These are phyloP conservation scores for Stenolophus ochropezus DNA, from an alignment of 2,888 invertebrate species.

Conservation along the genomic window DNA sequence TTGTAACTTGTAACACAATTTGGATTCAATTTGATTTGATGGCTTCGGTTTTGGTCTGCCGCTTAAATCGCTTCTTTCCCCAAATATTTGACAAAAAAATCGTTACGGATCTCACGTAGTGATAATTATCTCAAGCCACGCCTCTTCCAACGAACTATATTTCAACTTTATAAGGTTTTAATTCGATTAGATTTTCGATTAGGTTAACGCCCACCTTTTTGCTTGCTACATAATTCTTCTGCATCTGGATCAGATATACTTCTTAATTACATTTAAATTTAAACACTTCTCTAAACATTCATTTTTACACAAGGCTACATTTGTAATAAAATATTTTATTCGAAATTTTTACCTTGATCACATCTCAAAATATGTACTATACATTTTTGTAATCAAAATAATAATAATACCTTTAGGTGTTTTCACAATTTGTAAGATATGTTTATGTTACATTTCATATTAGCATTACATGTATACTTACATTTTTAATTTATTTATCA, in stretches of 20 bases:
- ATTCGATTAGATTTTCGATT: slow-evolving; percentile 34
- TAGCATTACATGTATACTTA: no score
- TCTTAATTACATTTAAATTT: not conserved
- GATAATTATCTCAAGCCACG: slow-evolving; percentile 23
- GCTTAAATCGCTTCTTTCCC: not conserved
- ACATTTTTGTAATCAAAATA: no score
- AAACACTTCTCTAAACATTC: no score
- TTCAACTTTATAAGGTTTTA: slow-evolving; percentile 38
- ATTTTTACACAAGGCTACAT: no score
- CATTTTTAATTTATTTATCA: no score
- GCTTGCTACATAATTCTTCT: slow-evolving; percentile 9
- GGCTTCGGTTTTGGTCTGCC: slow-evolving; percentile 14
- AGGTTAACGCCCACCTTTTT: slow-evolving; percentile 19
- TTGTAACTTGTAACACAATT: slow-evolving; percentile 50
- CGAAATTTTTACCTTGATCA: no score
- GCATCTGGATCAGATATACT: not conserved
- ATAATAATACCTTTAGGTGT: no score
- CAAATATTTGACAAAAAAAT: not conserved
- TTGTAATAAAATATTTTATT: no score
- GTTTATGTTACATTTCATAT: no score
- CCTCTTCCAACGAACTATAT: slow-evolving; percentile 13
- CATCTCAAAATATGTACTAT: no score
- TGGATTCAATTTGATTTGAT: slow-evolving; percentile 30
- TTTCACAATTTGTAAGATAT: no score
- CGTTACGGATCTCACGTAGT: slow-evolving; percentile 3